Evolutionary conservation across 2,797 vertebrate species (phyloP), one percentile per base, ranked within the genome.

Genomic region (Triplophysa bombifrons): DNA sequence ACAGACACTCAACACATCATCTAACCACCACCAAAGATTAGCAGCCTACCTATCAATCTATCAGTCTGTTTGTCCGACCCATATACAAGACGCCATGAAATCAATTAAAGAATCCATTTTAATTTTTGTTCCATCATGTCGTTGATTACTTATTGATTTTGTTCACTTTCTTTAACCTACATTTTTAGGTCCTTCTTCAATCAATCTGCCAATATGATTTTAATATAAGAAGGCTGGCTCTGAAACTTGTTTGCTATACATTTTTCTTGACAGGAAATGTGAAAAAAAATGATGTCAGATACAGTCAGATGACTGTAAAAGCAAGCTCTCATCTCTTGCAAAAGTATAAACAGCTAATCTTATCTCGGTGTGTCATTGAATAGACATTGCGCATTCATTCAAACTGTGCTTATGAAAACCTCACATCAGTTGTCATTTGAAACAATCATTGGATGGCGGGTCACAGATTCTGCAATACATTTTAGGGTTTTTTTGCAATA

Each of bases 1-100:
- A 55, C 56, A 38, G 46, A 58, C 55, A 13, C n/a, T 46, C 71
- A 80, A 41, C 30, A 74, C 64, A 65, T 80, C 30, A n/a, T 76
- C 53, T 22, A 50, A 79, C 27, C 12, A 44, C 27, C 75, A 61
- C 20, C 41, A 50, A 46, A 41, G 50, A 67, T 19, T 20, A 75
- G 0, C 41, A 17, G 20, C 55, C 17, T 46, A 38, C 10, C 8
- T 20, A 71, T 41, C 68, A 46, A 66, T 55, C 20, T 25, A 27
- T 11, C 13, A 22, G 50, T 64, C 27, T 34, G 13, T 46, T 22
- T 67, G 19, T 65, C 20, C 4, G 9, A 56, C 48, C 6, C n/a
- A 48, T 6, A 27, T 63, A 17, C 25, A 34, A 63, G 14, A 63
- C 30, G 6, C 30, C 1, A 19, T 38, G 4, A 41, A n/a, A 65